Evolutionary conservation across 2,888 invertebrate genomes (phyloP), one percentile per base, ranked within the genome.

Genomic region (Anagyrus pseudococci): DNA sequence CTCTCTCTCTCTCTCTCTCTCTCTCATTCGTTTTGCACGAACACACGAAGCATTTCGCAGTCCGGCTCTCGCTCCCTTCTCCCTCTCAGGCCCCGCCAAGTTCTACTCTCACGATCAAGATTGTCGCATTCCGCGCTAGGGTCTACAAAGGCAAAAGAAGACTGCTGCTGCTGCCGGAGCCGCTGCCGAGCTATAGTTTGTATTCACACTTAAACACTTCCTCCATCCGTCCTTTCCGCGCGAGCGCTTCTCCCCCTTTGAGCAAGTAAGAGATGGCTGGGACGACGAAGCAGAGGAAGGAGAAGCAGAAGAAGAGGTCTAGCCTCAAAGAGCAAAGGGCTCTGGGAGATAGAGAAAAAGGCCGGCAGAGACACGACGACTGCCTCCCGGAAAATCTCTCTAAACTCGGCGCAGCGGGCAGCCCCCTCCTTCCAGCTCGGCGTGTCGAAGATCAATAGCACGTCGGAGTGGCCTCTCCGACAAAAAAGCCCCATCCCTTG

Each of bases 171-270:
- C 20, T 8, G 8, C n/a, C 19, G 19, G 23, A 33, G 6, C 13
- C 19, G 8, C 3, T 4, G 6, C 10, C 29, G 8, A 2, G 33
- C 3, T 29, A 37, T 15, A 37, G 15, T 19, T 17, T 33, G 50
- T 37, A 37, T 40, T 37, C 52, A 37, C 52, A 52, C 52, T 50
- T 29, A 37, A 50, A 33, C 37, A 50, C 52, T 37, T 37, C 40
- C 52, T 15, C n/a, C 33, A 15, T 52, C 40, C 33, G 33, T 2
- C 33, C 15, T 37, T 29, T 7, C 6, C 10, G 6, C 10, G 10
- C 29, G 4, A 29, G 29, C 10, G 8, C 33, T 37, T 2, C 33
- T 37, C 8, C 2, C 33, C 33, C n/a, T n/a, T n/a, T n/a, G n/a
- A n/a, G n/a, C n/a, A n/a, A n/a, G n/a, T n/a, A n/a, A n/a, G n/a